Conservation (phyloP, 2,797 vertebrate genomes). For the Pogoniulus pusillus region DNA sequence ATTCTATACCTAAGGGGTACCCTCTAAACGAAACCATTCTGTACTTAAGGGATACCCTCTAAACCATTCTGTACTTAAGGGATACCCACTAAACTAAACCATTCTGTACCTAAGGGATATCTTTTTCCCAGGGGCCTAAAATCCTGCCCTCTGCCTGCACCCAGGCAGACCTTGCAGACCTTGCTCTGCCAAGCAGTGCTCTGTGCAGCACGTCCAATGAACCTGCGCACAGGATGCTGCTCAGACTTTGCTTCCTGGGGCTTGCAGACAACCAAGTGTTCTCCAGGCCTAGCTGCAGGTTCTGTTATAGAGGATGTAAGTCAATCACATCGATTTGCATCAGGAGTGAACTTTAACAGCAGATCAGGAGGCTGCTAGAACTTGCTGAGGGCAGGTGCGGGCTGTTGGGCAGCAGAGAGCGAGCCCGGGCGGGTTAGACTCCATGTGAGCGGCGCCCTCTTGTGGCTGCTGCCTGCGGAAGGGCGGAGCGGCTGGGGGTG, state of each 20-base stretch:
- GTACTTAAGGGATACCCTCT: background rate
- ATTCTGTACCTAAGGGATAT: background rate
- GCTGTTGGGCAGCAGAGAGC: background rate
- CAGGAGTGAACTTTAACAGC: background rate
- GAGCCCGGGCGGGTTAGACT: background rate
- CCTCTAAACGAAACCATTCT: background rate
- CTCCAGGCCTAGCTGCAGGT: background rate
- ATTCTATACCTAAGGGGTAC: background rate
- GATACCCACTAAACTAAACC: no score
- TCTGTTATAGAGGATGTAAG: rapidly evolving
- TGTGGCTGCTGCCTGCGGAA: background rate
- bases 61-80: no score
- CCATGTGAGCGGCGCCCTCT: background rate
- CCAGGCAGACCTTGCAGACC: background rate
- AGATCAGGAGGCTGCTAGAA: background rate
- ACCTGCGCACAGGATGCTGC: rapidly evolving
- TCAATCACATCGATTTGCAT: background rate
- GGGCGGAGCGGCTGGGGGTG: background rate
- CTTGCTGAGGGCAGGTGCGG: background rate
- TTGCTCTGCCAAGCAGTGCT: background rate
- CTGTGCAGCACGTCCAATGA: background rate
- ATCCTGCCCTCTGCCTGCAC: background rate
- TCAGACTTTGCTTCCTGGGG: background rate
- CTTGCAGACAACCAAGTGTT: background rate
- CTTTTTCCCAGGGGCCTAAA: background rate